phyloP scores from a whole-genome alignment of 2,113 vertebrate species.

The Sander vitreus region DNA sequence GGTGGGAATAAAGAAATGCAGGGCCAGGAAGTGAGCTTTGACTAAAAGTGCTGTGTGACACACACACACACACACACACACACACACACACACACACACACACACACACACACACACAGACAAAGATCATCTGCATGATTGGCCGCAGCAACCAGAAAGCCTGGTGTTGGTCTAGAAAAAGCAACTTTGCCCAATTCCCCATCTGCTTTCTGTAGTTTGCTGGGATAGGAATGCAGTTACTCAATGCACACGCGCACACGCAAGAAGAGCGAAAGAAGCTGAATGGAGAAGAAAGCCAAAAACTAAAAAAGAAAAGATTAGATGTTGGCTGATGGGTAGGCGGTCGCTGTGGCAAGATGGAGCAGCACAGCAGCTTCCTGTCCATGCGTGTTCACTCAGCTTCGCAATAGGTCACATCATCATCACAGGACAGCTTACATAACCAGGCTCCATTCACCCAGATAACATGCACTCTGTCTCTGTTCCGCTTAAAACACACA shows the following conservation, averaged over 20 bases:
- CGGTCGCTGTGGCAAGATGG: slow-evolving; percentile 54
- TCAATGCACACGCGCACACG: slow-evolving; percentile 48
- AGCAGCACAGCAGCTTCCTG: slow-evolving; percentile 67
- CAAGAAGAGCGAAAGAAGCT: background rate
- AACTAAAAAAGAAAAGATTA: slow-evolving; percentile 38
- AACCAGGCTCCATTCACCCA: slow-evolving; percentile 75
- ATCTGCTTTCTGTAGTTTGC: slow-evolving; percentile 76
- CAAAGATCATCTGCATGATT: slow-evolving; percentile 77
- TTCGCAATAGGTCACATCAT: slow-evolving; percentile 77
- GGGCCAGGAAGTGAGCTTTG: slow-evolving; percentile 79
- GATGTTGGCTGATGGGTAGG: slow-evolving; percentile 47
- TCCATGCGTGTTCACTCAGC: slow-evolving; percentile 78
- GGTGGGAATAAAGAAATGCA: slow-evolving; percentile 74
- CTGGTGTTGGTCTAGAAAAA: slow-evolving; percentile 69
- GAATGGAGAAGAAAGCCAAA: slow-evolving; percentile 21
- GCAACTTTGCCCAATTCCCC: slow-evolving; percentile 74
- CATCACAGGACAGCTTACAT: slow-evolving; percentile 79
- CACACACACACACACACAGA: slow-evolving; percentile 33
- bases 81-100: too few species aligned
- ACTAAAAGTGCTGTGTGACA: slow-evolving; percentile 61
- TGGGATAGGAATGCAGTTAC: slow-evolving; percentile 81
- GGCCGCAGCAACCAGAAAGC: slow-evolving; percentile 74
- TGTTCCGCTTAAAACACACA: slow-evolving; percentile 31
- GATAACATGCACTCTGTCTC: slow-evolving; percentile 63
- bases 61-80: too few species aligned